Percentiles rank a stretch among this genome's conserved stretches.
Conservation (phyloP, 2,888 invertebrate species). For the Odontomyia ornata region DNA sequence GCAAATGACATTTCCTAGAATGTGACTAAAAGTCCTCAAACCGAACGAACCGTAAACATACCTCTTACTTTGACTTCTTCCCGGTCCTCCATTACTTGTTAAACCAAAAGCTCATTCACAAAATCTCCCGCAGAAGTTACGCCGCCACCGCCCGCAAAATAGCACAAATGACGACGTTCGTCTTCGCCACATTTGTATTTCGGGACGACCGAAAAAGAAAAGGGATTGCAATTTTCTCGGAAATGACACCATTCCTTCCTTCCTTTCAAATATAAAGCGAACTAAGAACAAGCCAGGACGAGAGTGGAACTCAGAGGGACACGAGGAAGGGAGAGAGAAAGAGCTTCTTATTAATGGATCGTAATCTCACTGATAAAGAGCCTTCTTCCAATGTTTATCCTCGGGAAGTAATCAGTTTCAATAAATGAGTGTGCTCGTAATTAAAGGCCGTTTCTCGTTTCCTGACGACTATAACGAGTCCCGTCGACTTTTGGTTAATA, state of each 20-base stretch:
- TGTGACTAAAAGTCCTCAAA: background rate
- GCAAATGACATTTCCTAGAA: conserved; percentile 9
- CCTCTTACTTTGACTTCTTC: background rate
- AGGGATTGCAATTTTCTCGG: conserved; percentile 34
- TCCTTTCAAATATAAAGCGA: background rate
- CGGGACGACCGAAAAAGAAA: conserved; percentile 7
- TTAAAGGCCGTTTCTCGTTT: conserved; percentile 49
- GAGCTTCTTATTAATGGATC: conserved; percentile 48
- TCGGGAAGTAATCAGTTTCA: conserved; percentile 49
- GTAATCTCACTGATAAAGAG: conserved; percentile 49
- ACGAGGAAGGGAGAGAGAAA: conserved; percentile 20
- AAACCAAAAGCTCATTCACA: too few species aligned
- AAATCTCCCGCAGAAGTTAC: too few species aligned
- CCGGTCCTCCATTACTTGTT: background rate
- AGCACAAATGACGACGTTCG: background rate
- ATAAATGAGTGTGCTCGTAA: conserved; percentile 50
- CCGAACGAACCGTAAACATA: background rate
- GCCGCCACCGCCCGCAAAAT: background rate
- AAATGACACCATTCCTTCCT: conserved; percentile 47
- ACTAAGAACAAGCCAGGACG: too few species aligned
- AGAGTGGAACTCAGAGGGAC: too few species aligned
- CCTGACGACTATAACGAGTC: conserved; percentile 36
- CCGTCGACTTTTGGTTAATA: conserved; percentile 41
- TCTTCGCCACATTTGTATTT: conserved; percentile 18
- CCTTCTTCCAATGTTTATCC: conserved; percentile 47